These are phyloP conservation scores for Belgica antarctica DNA, from an alignment of 2,888 invertebrate species.

Conservation along the genomic window DNA sequence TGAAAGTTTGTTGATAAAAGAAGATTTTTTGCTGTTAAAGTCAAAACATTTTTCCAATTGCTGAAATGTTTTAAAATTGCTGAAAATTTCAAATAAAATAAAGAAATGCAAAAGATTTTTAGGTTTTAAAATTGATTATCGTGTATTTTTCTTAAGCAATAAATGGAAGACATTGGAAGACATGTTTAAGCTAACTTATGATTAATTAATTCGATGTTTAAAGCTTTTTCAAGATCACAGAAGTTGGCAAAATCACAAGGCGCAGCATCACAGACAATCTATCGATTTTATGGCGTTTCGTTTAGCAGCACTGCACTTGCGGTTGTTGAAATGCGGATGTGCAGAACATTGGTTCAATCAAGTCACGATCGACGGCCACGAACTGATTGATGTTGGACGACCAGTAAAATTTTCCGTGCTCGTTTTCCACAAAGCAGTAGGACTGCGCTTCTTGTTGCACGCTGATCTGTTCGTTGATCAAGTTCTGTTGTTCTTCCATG, in stretches of 20 bases:
- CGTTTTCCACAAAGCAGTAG: slow-evolving; percentile 37
- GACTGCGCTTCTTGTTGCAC: slow-evolving; percentile 16
- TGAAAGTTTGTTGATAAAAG: neutral
- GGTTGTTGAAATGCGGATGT: slow-evolving; percentile 22
- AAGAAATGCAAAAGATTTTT: neutral
- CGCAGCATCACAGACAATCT: slow-evolving; percentile 29
- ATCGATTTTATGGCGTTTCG: slow-evolving; percentile 5
- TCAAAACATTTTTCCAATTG: too few species aligned
- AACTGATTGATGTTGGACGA: slow-evolving; percentile 33
- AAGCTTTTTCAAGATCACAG: slow-evolving; percentile 36
- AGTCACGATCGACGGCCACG: slow-evolving; percentile 31
- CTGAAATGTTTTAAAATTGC: too few species aligned
- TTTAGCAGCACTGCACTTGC: slow-evolving; percentile 41
- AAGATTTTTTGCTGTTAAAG: too few species aligned
- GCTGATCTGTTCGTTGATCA: slow-evolving; percentile 27
- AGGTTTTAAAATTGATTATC: slow-evolving; percentile 10
- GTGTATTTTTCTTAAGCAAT: slow-evolving; percentile 5
- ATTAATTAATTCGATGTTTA: slow-evolving; percentile 11
- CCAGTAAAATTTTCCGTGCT: slow-evolving; percentile 42
- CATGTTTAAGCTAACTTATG: slow-evolving; percentile 12
- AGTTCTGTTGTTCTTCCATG: slow-evolving; percentile 31
- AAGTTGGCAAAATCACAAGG: neutral
- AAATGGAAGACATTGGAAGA: slow-evolving; percentile 41
- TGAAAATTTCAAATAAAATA: slow-evolving; percentile 19
- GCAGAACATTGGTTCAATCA: slow-evolving; percentile 33